A percentile compares a stretch with the other conserved stretches of the same genome.
phyloP scores from a whole-genome alignment of 1,140 invertebrate species.

The Achatina immaculata region DNA sequence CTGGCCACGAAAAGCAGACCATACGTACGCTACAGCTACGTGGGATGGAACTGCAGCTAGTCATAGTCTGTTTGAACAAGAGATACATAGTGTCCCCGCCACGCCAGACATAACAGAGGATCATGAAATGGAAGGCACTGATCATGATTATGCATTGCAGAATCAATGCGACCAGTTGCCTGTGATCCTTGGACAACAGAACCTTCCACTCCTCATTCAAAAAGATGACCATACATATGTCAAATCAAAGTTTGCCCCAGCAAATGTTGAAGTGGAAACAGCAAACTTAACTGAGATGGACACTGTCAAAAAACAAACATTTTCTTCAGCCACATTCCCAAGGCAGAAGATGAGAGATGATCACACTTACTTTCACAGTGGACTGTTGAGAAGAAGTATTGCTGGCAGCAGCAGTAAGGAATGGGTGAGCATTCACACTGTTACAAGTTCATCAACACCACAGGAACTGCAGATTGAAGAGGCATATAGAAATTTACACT shows the following conservation, averaged over 20 bases:
- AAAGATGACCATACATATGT: slow-evolving; percentile 39
- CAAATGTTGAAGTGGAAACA: not conserved
- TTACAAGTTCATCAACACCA: not conserved
- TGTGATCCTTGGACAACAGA: not conserved
- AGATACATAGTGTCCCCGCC: not conserved
- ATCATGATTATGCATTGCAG: not conserved
- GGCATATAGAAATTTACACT: not conserved
- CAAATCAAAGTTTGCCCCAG: slow-evolving; percentile 1
- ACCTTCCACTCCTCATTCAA: not conserved
- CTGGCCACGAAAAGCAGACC: slow-evolving; percentile 37
- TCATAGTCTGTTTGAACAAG: slow-evolving; percentile 33
- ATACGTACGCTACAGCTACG: slow-evolving; percentile 35
- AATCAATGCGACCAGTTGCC: not conserved
- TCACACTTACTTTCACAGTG: slow-evolving; percentile 39
- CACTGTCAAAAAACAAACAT: not conserved
- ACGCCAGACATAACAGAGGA: slow-evolving; percentile 21
- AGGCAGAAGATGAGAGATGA: slow-evolving; percentile 31
- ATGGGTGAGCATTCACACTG: slow-evolving; percentile 28
- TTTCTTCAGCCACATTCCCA: slow-evolving; percentile 35
- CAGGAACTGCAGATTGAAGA: slow-evolving; percentile 7
- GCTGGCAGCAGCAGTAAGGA: not conserved
- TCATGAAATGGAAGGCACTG: slow-evolving; percentile 30
- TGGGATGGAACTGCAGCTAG: slow-evolving; percentile 40
- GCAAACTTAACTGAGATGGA: not conserved
- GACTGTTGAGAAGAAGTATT: slow-evolving; percentile 7